Percentiles rank a stretch among this genome's conserved stretches.
Evolutionary conservation across 2,797 vertebrate genomes (phyloP).

Genomic region (Cirrhinus molitorella): DNA sequence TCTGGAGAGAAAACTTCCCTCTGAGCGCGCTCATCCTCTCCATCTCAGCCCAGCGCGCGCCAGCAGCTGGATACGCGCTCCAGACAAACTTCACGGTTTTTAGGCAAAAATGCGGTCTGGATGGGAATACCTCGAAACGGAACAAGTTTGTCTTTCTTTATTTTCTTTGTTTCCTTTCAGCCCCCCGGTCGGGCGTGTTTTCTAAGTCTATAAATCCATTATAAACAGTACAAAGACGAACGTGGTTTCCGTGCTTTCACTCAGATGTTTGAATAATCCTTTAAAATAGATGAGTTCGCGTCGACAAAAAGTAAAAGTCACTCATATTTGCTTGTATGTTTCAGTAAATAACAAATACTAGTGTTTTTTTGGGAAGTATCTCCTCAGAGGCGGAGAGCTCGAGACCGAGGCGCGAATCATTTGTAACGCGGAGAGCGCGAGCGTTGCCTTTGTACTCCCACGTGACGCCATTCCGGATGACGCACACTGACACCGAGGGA

Average conservation of each 20-base stretch:
- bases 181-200: background rate
- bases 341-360: background rate
- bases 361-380: background rate
- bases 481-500: constrained; percentile 44
- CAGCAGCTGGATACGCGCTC: background rate
- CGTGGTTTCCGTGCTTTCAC: background rate
- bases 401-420: background rate
- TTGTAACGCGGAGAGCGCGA: constrained; percentile 2
- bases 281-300: background rate
- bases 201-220: constrained; percentile 21
- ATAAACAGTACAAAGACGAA: background rate
- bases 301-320: background rate
- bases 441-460: constrained; percentile 50
- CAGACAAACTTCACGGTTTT: constrained; percentile 17
- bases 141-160: background rate
- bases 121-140: background rate
- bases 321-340: background rate
- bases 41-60: constrained; percentile 48
- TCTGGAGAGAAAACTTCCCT: constrained; percentile 53
- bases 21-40: constrained; percentile 31
- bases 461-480: constrained; percentile 61
- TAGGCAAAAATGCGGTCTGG: background rate
- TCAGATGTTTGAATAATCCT: background rate
- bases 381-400: background rate
- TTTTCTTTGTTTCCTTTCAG: background rate